Percentiles rank a stretch among this genome's conserved stretches.
These are phyloP conservation scores for Spialia ferax DNA, from an alignment of 2,888 invertebrate species.

Conservation along the genomic window DNA sequence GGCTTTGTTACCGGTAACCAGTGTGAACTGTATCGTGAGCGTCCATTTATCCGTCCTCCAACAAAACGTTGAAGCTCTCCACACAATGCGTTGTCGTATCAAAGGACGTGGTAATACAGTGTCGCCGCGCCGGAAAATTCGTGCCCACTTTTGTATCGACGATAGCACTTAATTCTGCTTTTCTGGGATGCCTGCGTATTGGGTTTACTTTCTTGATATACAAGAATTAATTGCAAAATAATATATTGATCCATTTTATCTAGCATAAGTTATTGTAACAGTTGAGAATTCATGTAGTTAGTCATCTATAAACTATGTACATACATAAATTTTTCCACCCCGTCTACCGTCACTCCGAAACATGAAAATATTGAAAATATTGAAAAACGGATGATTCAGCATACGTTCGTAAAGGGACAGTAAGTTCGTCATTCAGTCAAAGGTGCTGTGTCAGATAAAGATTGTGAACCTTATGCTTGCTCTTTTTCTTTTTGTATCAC, in stretches of 20 bases:
- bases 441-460: neutral
- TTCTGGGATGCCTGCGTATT: neutral
- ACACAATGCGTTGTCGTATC: slow-evolving; percentile 21
- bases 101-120: slow-evolving; percentile 29
- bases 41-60: slow-evolving; percentile 18
- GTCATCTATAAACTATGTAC: no score
- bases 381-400: neutral
- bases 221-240: no score
- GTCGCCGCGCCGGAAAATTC: slow-evolving; percentile 21
- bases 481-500: neutral
- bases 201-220: no score
- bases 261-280: no score
- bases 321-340: no score
- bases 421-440: neutral
- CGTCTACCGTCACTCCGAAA: no score
- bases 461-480: neutral
- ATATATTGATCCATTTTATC: no score
- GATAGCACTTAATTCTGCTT: slow-evolving; percentile 14
- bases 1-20: neutral
- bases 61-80: slow-evolving; percentile 19
- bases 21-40: neutral
- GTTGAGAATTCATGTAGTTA: no score
- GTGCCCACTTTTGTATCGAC: neutral
- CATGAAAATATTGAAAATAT: no score
- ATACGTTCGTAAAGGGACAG: neutral